Percentiles rank a stretch among this genome's conserved stretches.
Conservation (phyloP, 2,888 invertebrate species). For the Boloria selene region DNA sequence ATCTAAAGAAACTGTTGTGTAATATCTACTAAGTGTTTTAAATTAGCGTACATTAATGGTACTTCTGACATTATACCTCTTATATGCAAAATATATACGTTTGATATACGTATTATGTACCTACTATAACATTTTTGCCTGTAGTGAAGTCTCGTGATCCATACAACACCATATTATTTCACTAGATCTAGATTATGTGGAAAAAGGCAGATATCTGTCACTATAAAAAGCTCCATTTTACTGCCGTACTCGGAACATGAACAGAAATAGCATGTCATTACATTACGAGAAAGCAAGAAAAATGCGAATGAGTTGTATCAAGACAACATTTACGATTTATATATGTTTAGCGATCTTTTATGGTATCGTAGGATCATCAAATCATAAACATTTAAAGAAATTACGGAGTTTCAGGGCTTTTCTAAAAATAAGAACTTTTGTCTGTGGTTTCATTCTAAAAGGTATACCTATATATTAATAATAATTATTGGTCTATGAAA, state of each 20-base stretch:
- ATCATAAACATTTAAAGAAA: too few species aligned
- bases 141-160: slow-evolving; percentile 25
- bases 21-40: slow-evolving; percentile 62
- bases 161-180: slow-evolving; percentile 56
- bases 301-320: slow-evolving; percentile 26
- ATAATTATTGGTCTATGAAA: too few species aligned
- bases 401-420: too few species aligned
- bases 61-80: slow-evolving; percentile 14
- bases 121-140: background rate
- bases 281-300: slow-evolving; percentile 44
- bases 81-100: slow-evolving; percentile 15
- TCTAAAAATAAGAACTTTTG: too few species aligned
- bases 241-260: slow-evolving; percentile 51
- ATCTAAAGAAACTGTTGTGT: slow-evolving; percentile 63
- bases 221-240: slow-evolving; percentile 57
- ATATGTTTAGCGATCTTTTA: slow-evolving; percentile 2
- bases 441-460: too few species aligned
- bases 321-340: slow-evolving; percentile 24
- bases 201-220: slow-evolving; percentile 46
- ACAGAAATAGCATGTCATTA: slow-evolving; percentile 55
- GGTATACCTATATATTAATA: too few species aligned
- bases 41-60: slow-evolving; percentile 57
- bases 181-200: slow-evolving; percentile 45
- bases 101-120: slow-evolving; percentile 3
- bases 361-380: background rate